Conservation (phyloP, 2,888 invertebrate species). For the Bembecia ichneumoniformis region DNA sequence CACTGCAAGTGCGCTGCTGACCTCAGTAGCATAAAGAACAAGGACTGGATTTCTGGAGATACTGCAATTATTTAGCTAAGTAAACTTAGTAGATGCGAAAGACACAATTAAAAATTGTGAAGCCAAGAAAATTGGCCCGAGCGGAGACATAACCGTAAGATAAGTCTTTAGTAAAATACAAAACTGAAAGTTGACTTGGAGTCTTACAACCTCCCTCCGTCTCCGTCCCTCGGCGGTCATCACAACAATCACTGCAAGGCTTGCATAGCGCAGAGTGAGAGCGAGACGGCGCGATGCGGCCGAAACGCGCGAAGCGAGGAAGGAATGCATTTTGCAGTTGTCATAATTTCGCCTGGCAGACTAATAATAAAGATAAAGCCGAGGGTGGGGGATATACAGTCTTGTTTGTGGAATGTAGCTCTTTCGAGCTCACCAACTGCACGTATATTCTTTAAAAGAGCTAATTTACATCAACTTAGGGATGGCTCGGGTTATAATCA, state of each 20-base stretch:
- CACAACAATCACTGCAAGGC: slow-evolving; percentile 51
- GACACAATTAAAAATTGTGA: too few species aligned
- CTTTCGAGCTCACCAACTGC: not conserved
- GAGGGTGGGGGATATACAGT: slow-evolving; percentile 15
- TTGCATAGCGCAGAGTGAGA: slow-evolving; percentile 22
- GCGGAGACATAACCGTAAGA: slow-evolving; percentile 37
- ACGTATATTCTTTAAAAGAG: too few species aligned
- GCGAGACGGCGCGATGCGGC: slow-evolving; percentile 8
- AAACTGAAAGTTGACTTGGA: slow-evolving; percentile 34
- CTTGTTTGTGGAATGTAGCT: not conserved
- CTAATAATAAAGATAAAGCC: slow-evolving; percentile 71
- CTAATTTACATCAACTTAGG: too few species aligned
- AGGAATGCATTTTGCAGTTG: slow-evolving; percentile 60
- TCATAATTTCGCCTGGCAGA: slow-evolving; percentile 73
- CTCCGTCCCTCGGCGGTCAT: slow-evolving; percentile 22
- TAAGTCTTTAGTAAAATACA: slow-evolving; percentile 43
- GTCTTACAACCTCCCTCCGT: slow-evolving; percentile 55
- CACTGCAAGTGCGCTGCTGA: too few species aligned
- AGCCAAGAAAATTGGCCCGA: slow-evolving; percentile 15
- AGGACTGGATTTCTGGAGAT: too few species aligned
- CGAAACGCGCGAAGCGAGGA: not conserved
- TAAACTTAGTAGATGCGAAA: too few species aligned
- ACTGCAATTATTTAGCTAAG: too few species aligned
- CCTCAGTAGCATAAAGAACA: too few species aligned
- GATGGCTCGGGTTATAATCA: too few species aligned